Conservation (phyloP, 2,888 invertebrate genomes). For the Linnaemya vulpina region DNA sequence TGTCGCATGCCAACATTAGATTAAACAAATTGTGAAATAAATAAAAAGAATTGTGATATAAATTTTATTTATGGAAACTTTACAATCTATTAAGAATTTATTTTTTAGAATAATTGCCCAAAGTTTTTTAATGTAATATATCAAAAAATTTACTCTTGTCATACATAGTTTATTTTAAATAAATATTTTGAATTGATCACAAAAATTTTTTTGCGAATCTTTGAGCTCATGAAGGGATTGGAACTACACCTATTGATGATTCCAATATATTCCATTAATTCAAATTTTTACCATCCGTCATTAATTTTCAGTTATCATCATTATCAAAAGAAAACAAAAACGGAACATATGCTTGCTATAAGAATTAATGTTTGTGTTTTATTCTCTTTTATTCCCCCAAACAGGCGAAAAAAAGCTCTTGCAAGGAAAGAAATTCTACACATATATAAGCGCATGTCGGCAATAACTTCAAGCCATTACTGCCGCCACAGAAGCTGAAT, state of each 20-base stretch:
- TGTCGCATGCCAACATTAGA: background rate
- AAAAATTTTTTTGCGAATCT: too few species aligned
- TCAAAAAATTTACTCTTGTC: too few species aligned
- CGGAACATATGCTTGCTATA: conserved; percentile 37
- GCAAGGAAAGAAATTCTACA: background rate
- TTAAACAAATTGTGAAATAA: background rate
- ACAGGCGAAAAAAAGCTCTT: conserved; percentile 15
- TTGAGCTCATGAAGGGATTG: too few species aligned
- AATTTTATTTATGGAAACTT: too few species aligned
- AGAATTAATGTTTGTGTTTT: conserved; percentile 60
- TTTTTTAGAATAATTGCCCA: too few species aligned
- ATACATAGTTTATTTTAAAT: too few species aligned
- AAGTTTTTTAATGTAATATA: too few species aligned
- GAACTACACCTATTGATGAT: background rate
- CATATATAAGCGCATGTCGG: background rate
- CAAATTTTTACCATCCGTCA: conserved; percentile 8
- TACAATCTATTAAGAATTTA: too few species aligned
- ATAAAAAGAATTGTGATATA: too few species aligned
- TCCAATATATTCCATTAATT: background rate
- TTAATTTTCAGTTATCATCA: conserved; percentile 52
- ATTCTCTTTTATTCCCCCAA: conserved; percentile 51
- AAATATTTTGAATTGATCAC: too few species aligned
- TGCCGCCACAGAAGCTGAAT: background rate
- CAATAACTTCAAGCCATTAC: background rate
- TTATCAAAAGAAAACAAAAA: conserved; percentile 5